Base-by-base conservation (phyloP, 2,888 invertebrate species). In the Chrysopilus asiliformis region DNA sequence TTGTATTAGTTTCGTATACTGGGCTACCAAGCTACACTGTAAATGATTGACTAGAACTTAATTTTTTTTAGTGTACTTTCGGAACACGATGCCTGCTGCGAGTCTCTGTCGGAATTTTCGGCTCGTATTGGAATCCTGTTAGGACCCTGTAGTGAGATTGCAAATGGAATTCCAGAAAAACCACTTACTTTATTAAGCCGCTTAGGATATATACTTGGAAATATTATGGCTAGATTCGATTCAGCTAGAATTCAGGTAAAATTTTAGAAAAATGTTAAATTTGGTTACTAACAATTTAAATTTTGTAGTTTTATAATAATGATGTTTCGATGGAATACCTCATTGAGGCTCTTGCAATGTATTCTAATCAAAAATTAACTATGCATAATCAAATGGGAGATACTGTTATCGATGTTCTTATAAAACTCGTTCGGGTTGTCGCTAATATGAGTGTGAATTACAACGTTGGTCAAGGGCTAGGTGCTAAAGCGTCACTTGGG, bases 401-500 rank as follows among this genome's bases (percentile, higher is more conserved):
- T 38, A 51, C 58, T 2, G 63, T 61, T 2, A 53, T 63, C 32
- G 68, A 68, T 51, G 62, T 63, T 29, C 52, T 64, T 15, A 55
- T 62, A 20, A 64, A 63, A 50, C 46, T 64, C 34, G 57, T 87
- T 12, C 72, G 89, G 4, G 80, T 89, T n/a, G 67, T 89, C 17
- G 87, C 87, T 3, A 89, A 89, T 53, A 70, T 87, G 57, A 80
- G 84, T 40, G 75, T 89, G 41, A 76, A 81, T 50, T 74, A 79
- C 28, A 72, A 75, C 30, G 82, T 83, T 4, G 89, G 87, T 1
- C 70, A 72, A 24, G 71, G 69, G 2, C 58, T 87, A 43, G 71
- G 71, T 1, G 62, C 54, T 6, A 49, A 53, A 5, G 53, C 68
- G 10, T 46, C 49, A 2, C 32, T 62, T 32, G 61, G 59, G 41